Percentiles rank a stretch among this genome's conserved stretches.
Evolutionary conservation across 2,113 vertebrate genomes (phyloP).

Genomic region (Myiagra hebetior): DNA sequence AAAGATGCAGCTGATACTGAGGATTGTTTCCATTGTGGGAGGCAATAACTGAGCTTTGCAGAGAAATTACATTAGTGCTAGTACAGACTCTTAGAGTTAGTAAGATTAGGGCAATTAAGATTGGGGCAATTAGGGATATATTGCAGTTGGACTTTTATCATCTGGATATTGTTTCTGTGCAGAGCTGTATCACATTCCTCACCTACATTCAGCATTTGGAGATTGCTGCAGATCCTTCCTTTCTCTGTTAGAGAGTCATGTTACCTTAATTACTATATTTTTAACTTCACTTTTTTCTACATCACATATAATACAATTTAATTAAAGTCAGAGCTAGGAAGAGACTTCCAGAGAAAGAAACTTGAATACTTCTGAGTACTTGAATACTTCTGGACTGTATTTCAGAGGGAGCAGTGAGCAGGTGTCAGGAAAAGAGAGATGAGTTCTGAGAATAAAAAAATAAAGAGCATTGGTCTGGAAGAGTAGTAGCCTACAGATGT

Average conservation of each 20-base stretch:
- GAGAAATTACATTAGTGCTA: not conserved
- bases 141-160: not conserved
- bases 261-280: not conserved
- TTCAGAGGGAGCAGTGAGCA: slow-evolving; percentile 38
- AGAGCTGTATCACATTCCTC: not conserved
- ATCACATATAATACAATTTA: not conserved
- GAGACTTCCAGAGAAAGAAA: not conserved
- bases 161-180: not conserved
- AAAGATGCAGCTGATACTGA: not conserved
- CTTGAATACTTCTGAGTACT: not conserved
- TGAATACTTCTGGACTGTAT: not conserved
- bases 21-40: not conserved
- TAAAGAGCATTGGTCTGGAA: not conserved
- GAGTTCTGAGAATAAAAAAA: slow-evolving; percentile 25
- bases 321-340: not conserved
- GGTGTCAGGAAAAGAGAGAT: slow-evolving; percentile 44
- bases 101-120: not conserved
- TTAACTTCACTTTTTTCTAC: not conserved
- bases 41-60: not conserved
- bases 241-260: not conserved
- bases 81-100: not conserved
- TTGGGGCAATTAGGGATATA: not conserved
- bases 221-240: not conserved
- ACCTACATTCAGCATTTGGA: not conserved
- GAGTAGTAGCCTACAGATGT: slow-evolving; percentile 9